phyloP scores from a whole-genome alignment of 1,140 invertebrate species.

The Steinernema khuongi region DNA sequence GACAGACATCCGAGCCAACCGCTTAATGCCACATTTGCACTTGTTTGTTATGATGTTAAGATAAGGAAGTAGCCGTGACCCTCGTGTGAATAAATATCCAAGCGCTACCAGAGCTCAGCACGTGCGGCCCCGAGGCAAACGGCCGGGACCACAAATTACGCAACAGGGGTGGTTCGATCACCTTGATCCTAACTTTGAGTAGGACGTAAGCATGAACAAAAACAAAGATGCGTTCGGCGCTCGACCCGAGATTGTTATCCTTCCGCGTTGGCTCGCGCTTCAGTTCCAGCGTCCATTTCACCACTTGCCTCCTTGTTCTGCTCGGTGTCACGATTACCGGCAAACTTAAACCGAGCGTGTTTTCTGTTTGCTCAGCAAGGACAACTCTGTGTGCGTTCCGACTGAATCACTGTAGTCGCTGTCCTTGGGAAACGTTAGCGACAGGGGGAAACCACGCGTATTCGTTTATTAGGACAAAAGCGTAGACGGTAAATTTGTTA shows the following conservation, averaged over 20 bases:
- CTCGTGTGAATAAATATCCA: too few relatives aligned
- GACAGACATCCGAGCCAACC: too few relatives aligned
- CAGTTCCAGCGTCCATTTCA: not conserved
- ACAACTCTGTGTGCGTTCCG: not conserved
- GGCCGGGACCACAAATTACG: too few relatives aligned
- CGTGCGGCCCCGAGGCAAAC: too few relatives aligned
- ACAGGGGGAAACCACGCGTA: not conserved
- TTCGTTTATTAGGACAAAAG: conserved; percentile 2
- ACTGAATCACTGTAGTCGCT: not conserved
- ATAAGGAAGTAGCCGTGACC: too few relatives aligned
- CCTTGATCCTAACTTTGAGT: not conserved
- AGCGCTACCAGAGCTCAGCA: too few relatives aligned
- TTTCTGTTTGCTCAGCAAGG: not conserved
- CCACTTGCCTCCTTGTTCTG: not conserved
- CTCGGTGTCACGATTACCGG: not conserved
- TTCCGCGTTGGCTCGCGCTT: not conserved
- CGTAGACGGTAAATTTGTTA: not conserved
- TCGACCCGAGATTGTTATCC: not conserved
- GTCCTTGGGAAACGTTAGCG: not conserved
- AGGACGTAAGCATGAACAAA: too few relatives aligned
- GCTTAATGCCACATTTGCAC: too few relatives aligned
- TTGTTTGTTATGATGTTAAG: too few relatives aligned
- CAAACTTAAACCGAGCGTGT: not conserved
- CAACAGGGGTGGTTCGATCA: too few relatives aligned
- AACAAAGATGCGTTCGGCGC: not conserved